These are phyloP conservation scores for Saxicola maurus DNA, from an alignment of 2,797 vertebrate species.

Conservation along the genomic window DNA sequence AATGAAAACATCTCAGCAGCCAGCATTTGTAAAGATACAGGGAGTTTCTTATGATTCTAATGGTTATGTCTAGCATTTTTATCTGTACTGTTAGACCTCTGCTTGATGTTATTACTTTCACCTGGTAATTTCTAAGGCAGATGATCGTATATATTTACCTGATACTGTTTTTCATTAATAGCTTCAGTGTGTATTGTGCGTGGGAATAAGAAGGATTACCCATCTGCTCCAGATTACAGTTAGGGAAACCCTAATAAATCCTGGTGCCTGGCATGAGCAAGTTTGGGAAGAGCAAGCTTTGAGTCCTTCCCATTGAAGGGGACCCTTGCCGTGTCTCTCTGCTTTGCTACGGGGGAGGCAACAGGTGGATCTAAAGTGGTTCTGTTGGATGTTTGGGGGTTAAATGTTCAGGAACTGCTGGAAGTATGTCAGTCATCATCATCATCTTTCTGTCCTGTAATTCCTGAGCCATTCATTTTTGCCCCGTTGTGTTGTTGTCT, in stretches of 20 bases:
- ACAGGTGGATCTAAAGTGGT: neutral
- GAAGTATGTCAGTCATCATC: neutral
- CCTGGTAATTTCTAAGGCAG: neutral
- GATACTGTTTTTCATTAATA: neutral
- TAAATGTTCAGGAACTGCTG: neutral
- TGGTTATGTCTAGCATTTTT: neutral
- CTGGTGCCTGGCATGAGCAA: neutral
- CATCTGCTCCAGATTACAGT: neutral
- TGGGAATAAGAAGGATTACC: neutral
- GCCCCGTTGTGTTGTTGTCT: neutral
- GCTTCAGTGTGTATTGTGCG: neutral
- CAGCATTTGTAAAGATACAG: neutral
- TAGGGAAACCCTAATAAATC: neutral
- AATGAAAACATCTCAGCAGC: constrained; percentile 21
- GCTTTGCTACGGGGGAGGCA: neutral
- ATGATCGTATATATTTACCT: neutral
- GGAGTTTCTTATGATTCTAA: neutral
- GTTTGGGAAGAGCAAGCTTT: neutral
- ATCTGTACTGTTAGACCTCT: neutral
- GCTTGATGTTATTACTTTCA: neutral
- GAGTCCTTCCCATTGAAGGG: neutral
- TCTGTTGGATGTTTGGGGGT: neutral
- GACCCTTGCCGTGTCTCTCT: rapidly evolving
- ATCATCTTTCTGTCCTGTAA: neutral
- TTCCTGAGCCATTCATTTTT: neutral